Evolutionary conservation across 2,888 invertebrate genomes (phyloP), one percentile per base, ranked within the genome.

Genomic region (Lycocerus yunnanus): DNA sequence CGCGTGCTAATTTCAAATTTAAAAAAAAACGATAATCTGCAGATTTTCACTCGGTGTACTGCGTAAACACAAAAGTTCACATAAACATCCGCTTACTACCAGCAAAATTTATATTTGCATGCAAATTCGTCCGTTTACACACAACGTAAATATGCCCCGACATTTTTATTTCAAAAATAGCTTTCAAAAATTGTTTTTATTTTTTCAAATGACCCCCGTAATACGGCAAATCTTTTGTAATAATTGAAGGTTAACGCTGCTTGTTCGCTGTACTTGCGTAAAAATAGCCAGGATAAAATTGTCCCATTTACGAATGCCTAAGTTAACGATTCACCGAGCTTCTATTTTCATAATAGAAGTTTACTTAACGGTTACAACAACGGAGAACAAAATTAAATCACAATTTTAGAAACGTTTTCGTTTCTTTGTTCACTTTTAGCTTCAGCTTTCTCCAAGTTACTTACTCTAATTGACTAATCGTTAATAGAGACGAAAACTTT

Each of bases 71-170:
- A 71, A 43, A 71, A 74, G 65, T 71, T 74, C 68, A 59, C 24
- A 71, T 63, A 71, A 74, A 74, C 74, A 74, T 74, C 74, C 74
- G 74, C 58, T 71, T 70, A 70, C 66, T 68, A 66, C 67, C 43
- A 59, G 58, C 71, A 68, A 74, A 73, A 74, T 63, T 63, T 63
- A 63, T 15, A 63, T 63, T 63, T 18, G 20, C 20, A 63, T 63
- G 61, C 61, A 63, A 63, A 63, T 63, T 63, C 9, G 3, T 8
- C 18, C 16, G 18, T 43, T 43, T 43, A 43, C 43, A 43, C 43
- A 43, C 43, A n/a, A 8, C 43, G 5, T n/a, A 43, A 43, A 43
- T 43, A n/a, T 43, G 43, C 11, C n/a, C 43, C 6, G 43, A n/a
- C 24, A 24, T 24, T 24, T 24, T 24, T 24, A 24, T 11, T 24